A percentile compares a stretch with the other conserved stretches of the same genome.
These are phyloP conservation scores for Protonemura montana DNA, from an alignment of 2,888 invertebrate species.

Conservation along the genomic window DNA sequence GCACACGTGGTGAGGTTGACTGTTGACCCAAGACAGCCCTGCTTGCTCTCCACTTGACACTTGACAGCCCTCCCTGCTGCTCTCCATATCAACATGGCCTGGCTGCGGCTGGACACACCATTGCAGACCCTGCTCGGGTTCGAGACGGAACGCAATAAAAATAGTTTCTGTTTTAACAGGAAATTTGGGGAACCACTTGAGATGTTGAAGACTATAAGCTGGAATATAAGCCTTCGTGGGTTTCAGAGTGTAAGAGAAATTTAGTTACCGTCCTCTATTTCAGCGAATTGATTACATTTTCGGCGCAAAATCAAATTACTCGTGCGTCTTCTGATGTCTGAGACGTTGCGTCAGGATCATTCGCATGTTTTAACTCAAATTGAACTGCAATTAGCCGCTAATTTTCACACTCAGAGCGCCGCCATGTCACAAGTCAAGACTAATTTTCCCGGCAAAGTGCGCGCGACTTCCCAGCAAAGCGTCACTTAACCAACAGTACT, in stretches of 20 bases:
- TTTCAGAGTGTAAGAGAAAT: neutral
- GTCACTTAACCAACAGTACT: neutral
- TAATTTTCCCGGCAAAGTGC: neutral
- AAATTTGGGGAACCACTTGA: neutral
- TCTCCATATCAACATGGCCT: neutral
- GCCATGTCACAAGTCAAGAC: neutral
- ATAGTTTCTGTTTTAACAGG: conserved; percentile 12
- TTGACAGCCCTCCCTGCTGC: neutral
- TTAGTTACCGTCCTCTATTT: neutral
- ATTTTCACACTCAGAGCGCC: neutral
- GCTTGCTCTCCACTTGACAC: conserved; percentile 18
- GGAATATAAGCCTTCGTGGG: neutral
- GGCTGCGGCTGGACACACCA: neutral
- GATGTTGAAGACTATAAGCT: neutral
- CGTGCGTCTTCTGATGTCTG: neutral
- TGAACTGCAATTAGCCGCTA: neutral
- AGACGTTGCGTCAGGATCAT: neutral
- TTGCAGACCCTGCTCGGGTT: neutral
- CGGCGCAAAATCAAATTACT: neutral
- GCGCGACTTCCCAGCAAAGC: neutral
- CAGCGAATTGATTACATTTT: neutral
- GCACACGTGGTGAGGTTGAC: neutral
- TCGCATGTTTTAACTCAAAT: neutral
- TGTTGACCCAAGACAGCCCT: conserved; percentile 7
- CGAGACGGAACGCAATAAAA: neutral